Base-by-base conservation (phyloP, 2,797 vertebrate species). In the Melanotaenia pygmaea region DNA sequence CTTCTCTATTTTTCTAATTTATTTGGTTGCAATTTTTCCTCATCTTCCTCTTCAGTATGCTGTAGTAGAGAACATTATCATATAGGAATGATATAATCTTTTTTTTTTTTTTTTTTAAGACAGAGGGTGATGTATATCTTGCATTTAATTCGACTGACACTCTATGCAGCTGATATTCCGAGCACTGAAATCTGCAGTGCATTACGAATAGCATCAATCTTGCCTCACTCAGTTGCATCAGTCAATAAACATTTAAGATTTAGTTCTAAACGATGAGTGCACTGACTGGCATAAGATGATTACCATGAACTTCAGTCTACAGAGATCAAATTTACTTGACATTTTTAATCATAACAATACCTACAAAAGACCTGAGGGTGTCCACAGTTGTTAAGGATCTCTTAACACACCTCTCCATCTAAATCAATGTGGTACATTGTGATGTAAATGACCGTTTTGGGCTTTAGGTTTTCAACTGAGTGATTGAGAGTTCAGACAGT, bases 401-500 rank as follows among this genome's bases (percentile, higher is more conserved):
- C 85, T 88, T 85, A 85, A 88, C 81, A 78, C 86, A 83, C 79
- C 79, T 86, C 82, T 77, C 80, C 73, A 78, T 88, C 82, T 80
- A 79, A 89, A 92, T 91, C 89, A 86, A 79, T 86, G 88, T 1
- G 59, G 63, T 60, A 81, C 85, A 89, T 90, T 92, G 86, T 88
- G 84, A 92, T 91, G 89, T 87, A 91, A 92, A 94, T 93, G 64
- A 84, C 72, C 84, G 18, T 77, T 40, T 84, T 72, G 80, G 79
- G 85, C 74, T 82, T 73, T 53, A 78, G 76, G 76, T 91, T 93
- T 89, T 86, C 84, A 73, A 67, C 54, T 70, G 88, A 88, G 87
- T 90, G 90, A 89, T 82, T 86, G 84, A 91, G 86, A 87, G 88
- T 92, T 93, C 87, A 88, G 86, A 76, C 85, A 37, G 64, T 68